phyloP scores from a whole-genome alignment of 2,113 vertebrate genomes.

The Oncorhynchus nerka region DNA sequence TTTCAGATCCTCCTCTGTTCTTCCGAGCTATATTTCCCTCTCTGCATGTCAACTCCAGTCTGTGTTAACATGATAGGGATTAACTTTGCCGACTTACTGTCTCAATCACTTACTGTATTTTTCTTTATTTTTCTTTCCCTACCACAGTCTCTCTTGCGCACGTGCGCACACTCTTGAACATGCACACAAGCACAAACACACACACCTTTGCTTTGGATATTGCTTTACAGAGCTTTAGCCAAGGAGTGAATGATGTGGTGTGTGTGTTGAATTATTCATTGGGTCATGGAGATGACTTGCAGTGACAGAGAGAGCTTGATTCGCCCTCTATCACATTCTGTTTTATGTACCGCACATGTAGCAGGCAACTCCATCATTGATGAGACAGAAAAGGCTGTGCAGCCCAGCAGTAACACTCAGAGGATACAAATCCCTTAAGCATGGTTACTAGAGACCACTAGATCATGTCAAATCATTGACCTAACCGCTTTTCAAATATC shows the following conservation, averaged over 20 bases:
- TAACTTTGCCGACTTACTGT: constrained; percentile 30
- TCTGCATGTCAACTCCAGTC: constrained; percentile 43
- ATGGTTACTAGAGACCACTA: constrained; percentile 54
- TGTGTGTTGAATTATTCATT: constrained; percentile 64
- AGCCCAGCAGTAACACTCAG: constrained; percentile 56
- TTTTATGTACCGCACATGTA: constrained; percentile 57
- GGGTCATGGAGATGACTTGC: constrained; percentile 55
- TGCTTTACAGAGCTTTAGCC: constrained; percentile 1
- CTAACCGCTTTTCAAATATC: constrained; percentile 59
- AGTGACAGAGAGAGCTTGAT: constrained; percentile 50
- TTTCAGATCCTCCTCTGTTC: constrained; percentile 19
- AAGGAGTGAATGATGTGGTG: not conserved
- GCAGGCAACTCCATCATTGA: constrained; percentile 59
- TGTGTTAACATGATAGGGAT: constrained; percentile 45
- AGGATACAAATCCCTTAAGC: constrained; percentile 53
- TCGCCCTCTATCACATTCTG: constrained; percentile 58
- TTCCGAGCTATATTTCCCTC: constrained; percentile 22
- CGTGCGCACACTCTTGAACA: not conserved
- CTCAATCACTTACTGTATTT: constrained; percentile 13
- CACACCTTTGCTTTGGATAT: not conserved
- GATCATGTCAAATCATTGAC: constrained; percentile 62
- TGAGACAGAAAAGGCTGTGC: constrained; percentile 53
- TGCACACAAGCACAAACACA: not conserved
- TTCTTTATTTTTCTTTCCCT: constrained; percentile 9
- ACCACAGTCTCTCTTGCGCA: not conserved